Conservation (phyloP, 2,113 vertebrate genomes). For the Megaleporinus macrocephalus region DNA sequence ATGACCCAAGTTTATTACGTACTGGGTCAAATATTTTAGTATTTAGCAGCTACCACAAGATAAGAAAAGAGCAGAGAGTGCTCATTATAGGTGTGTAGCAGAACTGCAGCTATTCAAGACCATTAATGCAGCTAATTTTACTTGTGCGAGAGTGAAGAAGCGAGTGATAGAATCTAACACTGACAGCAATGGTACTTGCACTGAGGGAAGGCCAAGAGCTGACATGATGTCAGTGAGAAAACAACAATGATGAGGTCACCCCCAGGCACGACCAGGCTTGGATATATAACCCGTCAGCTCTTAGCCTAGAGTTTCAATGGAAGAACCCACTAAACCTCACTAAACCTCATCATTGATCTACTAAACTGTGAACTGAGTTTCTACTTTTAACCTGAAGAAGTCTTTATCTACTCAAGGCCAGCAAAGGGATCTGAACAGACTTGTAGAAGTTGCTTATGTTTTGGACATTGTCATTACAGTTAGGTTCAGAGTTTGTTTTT, state of each 20-base stretch:
- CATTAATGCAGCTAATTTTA: background rate
- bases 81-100: background rate
- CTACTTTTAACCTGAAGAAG: background rate
- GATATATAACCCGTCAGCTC: slow-evolving; percentile 10
- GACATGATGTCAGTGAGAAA: slow-evolving; percentile 2
- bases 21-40: slow-evolving; percentile 2
- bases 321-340: slow-evolving; percentile 32
- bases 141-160: background rate
- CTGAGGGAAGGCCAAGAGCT: slow-evolving; percentile 4
- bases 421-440: background rate
- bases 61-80: background rate
- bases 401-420: slow-evolving; percentile 7
- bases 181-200: background rate
- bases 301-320: background rate
- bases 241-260: slow-evolving; percentile 32
- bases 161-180: background rate
- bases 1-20: background rate
- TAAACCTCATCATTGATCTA: slow-evolving; percentile 30
- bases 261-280: slow-evolving; percentile 29
- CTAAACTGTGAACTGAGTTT: slow-evolving; percentile 44
- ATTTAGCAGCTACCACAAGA: background rate
- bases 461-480: background rate
- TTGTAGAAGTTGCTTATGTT: background rate
- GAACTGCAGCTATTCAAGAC: background rate
- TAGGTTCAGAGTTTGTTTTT: background rate